phyloP scores from a whole-genome alignment of 2,888 invertebrate species.

The Omphaloscelis lunosa region DNA sequence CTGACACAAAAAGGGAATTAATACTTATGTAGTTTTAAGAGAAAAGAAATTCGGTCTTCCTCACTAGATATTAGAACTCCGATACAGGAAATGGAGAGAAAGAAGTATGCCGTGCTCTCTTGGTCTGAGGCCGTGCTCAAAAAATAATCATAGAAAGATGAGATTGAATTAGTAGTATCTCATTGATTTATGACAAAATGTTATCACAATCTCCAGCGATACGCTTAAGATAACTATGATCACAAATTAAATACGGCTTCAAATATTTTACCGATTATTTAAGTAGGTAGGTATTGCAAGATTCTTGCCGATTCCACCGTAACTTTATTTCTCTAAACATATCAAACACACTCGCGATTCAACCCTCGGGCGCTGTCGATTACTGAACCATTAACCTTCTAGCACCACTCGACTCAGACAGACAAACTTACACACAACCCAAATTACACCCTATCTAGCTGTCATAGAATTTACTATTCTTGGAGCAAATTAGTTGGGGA shows the following conservation, averaged over 20 bases:
- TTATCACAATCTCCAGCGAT: background rate
- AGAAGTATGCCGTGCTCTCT: too few relatives aligned
- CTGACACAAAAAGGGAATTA: background rate
- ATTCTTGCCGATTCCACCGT: conserved; percentile 54
- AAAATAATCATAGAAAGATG: background rate
- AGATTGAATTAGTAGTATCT: background rate
- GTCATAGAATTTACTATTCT: conserved; percentile 37
- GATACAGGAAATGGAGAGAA: background rate
- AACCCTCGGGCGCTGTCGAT: conserved; percentile 81
- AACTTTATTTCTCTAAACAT: conserved; percentile 70
- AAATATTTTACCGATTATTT: too few relatives aligned
- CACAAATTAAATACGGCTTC: background rate
- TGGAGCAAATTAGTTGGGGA: conserved; percentile 14
- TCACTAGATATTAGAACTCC: background rate
- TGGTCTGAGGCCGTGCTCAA: background rate
- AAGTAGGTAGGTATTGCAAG: too few relatives aligned
- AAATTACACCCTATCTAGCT: conserved; percentile 62
- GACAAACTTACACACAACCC: conserved; percentile 51
- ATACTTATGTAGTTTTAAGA: too few relatives aligned
- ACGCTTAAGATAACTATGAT: background rate
- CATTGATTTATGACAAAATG: too few relatives aligned
- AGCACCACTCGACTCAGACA: conserved; percentile 60
- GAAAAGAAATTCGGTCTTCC: background rate
- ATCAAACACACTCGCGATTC: conserved; percentile 80
- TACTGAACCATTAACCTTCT: conserved; percentile 86